Percentiles rank a stretch among this genome's conserved stretches.
Evolutionary conservation across 2,113 vertebrate genomes (phyloP).

Genomic region (Empidonax alnorum): DNA sequence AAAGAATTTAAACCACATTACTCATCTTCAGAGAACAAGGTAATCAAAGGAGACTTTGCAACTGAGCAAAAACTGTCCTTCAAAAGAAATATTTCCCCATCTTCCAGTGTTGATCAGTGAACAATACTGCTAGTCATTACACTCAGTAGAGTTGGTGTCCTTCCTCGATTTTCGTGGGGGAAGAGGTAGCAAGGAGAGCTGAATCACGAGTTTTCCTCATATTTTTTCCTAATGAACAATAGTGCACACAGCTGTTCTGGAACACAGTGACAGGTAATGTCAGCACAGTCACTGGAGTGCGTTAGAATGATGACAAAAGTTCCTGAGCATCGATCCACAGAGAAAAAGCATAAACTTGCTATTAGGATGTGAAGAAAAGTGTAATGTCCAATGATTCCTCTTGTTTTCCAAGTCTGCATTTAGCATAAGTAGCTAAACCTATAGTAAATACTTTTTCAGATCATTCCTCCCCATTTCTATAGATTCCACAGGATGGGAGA

Average conservation of each 20-base stretch:
- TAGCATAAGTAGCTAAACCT: not conserved
- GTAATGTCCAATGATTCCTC: not conserved
- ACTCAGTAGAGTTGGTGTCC: not conserved
- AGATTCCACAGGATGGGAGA: not conserved
- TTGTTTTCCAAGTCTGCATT: not conserved
- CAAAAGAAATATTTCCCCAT: slow-evolving; percentile 3
- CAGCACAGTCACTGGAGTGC: not conserved
- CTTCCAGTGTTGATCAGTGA: slow-evolving; percentile 7
- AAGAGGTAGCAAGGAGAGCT: slow-evolving; percentile 11
- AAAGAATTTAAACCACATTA: slow-evolving; percentile 55
- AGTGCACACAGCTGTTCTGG: not conserved
- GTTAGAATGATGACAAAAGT: not conserved
- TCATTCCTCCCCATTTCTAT: not conserved
- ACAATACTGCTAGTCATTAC: slow-evolving; percentile 27
- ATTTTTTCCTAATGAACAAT: slow-evolving; percentile 35
- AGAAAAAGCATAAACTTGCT: not conserved
- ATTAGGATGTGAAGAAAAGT: not conserved
- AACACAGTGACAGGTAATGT: not conserved
- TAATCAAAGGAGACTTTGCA: slow-evolving; percentile 45
- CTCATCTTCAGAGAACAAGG: slow-evolving; percentile 44
- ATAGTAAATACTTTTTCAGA: not conserved
- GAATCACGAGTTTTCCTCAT: slow-evolving; percentile 64
- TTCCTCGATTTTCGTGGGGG: slow-evolving; percentile 46
- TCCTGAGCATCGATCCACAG: not conserved
- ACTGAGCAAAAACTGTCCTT: slow-evolving; percentile 59